Evolutionary conservation across 2,888 invertebrate genomes (phyloP).

Genomic region (Athalia cordata): DNA sequence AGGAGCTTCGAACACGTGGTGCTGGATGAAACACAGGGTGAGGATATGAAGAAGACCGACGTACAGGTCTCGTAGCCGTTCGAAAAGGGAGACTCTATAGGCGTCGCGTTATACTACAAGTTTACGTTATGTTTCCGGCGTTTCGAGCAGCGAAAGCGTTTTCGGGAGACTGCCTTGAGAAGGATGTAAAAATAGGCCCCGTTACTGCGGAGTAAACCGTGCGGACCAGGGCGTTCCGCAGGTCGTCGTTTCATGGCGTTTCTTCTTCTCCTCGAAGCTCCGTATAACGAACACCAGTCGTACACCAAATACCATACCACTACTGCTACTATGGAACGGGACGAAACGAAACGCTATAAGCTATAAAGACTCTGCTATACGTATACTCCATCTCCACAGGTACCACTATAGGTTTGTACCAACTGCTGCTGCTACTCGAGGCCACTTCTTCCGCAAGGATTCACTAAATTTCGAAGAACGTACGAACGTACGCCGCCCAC

Average conservation of each 20-base stretch:
- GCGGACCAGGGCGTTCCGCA: conserved; percentile 36
- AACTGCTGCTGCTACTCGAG: neutral
- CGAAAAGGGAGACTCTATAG: conserved; percentile 10
- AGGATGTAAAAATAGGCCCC: conserved; percentile 52
- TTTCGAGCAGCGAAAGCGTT: conserved; percentile 45
- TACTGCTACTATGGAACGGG: neutral
- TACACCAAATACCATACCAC: no score
- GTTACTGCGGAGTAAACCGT: conserved; percentile 18
- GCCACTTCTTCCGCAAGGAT: conserved; percentile 29
- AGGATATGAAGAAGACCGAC: neutral
- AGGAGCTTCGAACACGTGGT: neutral
- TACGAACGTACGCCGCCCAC: conserved; percentile 20
- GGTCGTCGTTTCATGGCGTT: neutral
- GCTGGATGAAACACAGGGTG: neutral
- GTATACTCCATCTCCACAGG: no score
- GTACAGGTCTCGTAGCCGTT: neutral
- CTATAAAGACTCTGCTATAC: no score
- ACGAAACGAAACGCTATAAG: neutral
- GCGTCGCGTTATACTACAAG: conserved; percentile 33
- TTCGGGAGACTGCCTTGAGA: conserved; percentile 45
- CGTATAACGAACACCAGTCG: neutral
- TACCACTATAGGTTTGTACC: no score
- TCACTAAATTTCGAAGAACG: conserved; percentile 21
- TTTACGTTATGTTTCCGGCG: conserved; percentile 55
- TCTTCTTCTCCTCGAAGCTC: neutral